These are phyloP conservation scores for Holotrichia oblita DNA, from an alignment of 1,140 invertebrate genomes.

Conservation along the genomic window DNA sequence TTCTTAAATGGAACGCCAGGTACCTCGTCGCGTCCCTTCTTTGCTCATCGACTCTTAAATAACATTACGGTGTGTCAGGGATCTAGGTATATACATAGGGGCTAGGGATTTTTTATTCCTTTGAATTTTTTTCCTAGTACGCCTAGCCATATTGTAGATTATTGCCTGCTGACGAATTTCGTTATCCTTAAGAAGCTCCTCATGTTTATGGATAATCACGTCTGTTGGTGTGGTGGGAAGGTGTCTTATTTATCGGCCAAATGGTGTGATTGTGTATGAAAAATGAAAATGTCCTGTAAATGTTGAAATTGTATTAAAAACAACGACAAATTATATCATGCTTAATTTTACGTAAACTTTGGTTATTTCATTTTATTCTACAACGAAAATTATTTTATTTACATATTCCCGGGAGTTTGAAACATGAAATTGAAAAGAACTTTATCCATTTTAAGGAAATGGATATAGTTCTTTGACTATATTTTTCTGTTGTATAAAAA, in stretches of 20 bases:
- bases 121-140: slow-evolving; percentile 25
- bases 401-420: no score
- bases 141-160: neutral
- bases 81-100: neutral
- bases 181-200: neutral
- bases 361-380: no score
- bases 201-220: slow-evolving; percentile 21
- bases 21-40: slow-evolving; percentile 23
- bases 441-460: no score
- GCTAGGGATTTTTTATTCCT: slow-evolving; percentile 25
- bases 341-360: no score
- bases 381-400: no score
- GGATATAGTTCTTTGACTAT: no score
- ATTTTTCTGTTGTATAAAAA: no score
- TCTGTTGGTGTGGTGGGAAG: neutral
- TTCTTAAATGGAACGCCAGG: slow-evolving; percentile 22
- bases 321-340: no score
- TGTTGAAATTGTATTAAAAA: no score
- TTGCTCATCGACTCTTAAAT: slow-evolving; percentile 17
- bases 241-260: neutral
- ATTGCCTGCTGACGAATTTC: slow-evolving; percentile 25
- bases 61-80: slow-evolving; percentile 17
- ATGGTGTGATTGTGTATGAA: neutral
- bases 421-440: no score
- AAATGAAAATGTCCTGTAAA: neutral